Percentiles rank a stretch among this genome's conserved stretches.
These are phyloP conservation scores for Drosophila ambigua DNA, from an alignment of 1,140 invertebrate genomes.

Conservation along the genomic window DNA sequence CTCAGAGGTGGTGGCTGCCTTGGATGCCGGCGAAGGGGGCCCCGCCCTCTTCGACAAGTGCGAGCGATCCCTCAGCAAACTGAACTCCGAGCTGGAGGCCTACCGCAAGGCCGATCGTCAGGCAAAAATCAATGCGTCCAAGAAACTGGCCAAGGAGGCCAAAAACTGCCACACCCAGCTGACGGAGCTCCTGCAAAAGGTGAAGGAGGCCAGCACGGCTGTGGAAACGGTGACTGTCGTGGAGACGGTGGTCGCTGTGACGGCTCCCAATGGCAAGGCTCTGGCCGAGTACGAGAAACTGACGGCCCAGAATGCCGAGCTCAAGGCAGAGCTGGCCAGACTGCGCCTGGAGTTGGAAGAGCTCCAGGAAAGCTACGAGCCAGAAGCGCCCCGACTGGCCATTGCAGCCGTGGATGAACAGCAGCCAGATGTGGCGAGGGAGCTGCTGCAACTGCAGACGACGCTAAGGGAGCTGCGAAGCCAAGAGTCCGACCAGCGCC, in stretches of 20 bases:
- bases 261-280: constrained; percentile 77
- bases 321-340: constrained; percentile 60
- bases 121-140: constrained; percentile 76
- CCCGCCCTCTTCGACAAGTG: constrained; percentile 72
- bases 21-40: constrained; percentile 59
- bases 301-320: constrained; percentile 84
- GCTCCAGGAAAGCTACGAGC: constrained; percentile 36
- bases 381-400: constrained; percentile 9
- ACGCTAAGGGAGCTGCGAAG: constrained; percentile 10
- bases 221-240: constrained; percentile 83
- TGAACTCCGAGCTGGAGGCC: constrained; percentile 75
- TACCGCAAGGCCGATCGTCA: constrained; percentile 76
- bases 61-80: constrained; percentile 65
- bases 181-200: constrained; percentile 75
- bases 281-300: constrained; percentile 83
- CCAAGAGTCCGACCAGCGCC: background rate
- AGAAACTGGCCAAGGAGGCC: constrained; percentile 81
- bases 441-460: constrained; percentile 14
- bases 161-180: constrained; percentile 73
- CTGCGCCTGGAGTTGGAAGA: constrained; percentile 60
- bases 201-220: constrained; percentile 84
- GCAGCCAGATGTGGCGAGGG: constrained; percentile 6
- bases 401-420: constrained; percentile 8
- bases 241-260: constrained; percentile 77
- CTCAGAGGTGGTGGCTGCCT: constrained; percentile 69